A percentile compares a stretch with the other conserved stretches of the same genome.
Conservation (phyloP, 2,888 invertebrate genomes). For the Lasioglossum oenotherae region DNA sequence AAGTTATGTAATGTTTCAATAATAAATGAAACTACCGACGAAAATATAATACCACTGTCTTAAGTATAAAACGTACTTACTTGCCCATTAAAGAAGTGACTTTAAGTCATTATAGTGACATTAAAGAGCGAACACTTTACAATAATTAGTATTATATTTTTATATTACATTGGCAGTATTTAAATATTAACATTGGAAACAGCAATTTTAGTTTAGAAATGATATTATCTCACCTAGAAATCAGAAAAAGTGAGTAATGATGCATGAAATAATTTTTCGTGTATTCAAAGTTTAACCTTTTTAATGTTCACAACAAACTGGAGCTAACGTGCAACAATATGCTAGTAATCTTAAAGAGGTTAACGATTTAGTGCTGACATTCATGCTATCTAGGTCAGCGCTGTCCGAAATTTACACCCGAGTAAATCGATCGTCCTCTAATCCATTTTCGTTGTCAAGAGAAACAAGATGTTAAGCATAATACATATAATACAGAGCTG, state of each 20-base stretch:
- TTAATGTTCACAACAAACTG: not conserved
- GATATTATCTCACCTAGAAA: not conserved
- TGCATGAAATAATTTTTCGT: not conserved
- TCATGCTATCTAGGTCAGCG: not conserved
- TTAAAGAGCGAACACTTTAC: not conserved
- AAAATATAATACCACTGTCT: too few species aligned
- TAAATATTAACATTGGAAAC: not conserved
- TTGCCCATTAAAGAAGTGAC: too few species aligned
- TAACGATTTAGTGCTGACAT: not conserved
- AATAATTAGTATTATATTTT: not conserved
- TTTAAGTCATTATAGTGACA: too few species aligned
- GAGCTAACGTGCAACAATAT: not conserved
- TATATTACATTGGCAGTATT: not conserved
- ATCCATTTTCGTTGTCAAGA: not conserved
- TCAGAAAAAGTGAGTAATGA: not conserved
- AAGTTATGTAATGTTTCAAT: too few species aligned
- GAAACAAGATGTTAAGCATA: not conserved
- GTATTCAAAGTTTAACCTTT: not conserved
- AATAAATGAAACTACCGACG: too few species aligned
- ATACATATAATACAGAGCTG: not conserved
- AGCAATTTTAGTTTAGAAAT: not conserved
- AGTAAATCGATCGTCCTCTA: conserved; percentile 2
- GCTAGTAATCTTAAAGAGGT: not conserved
- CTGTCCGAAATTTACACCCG: not conserved
- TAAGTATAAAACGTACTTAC: too few species aligned